Percentiles rank a stretch among this genome's conserved stretches.
Conservation (phyloP, 2,888 invertebrate species). For the Drosophila flavopinicola region DNA sequence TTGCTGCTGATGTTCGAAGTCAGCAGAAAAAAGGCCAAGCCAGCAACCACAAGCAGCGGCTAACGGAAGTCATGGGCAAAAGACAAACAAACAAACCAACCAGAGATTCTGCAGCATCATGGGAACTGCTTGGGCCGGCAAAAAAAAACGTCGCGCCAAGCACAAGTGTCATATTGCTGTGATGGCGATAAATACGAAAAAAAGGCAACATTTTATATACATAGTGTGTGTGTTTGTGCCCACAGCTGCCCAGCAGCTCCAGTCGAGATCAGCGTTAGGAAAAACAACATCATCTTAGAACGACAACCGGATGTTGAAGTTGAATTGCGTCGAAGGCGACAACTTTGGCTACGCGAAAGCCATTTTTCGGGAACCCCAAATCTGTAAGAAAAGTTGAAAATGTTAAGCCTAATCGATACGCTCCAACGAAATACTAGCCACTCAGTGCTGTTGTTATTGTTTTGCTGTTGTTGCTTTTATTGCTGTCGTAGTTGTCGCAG, state of each 20-base stretch:
- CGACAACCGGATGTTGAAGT: constrained; percentile 77
- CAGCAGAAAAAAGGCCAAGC: constrained; percentile 54
- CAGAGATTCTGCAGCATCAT: constrained; percentile 78
- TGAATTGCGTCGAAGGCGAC: constrained; percentile 54
- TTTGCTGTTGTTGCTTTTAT: constrained; percentile 20
- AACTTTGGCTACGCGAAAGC: constrained; percentile 51
- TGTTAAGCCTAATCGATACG: constrained; percentile 77
- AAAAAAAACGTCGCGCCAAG: constrained; percentile 57
- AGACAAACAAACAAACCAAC: constrained; percentile 70
- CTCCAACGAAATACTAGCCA: constrained; percentile 79
- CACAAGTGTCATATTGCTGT: constrained; percentile 77
- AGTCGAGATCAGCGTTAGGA: constrained; percentile 67
- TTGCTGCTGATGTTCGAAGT: constrained; percentile 28
- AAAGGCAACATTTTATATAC: constrained; percentile 74
- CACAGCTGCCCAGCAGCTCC: constrained; percentile 50
- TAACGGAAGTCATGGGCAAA: constrained; percentile 78
- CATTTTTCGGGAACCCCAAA: constrained; percentile 43
- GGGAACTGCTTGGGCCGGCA: constrained; percentile 73
- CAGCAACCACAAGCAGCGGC: constrained; percentile 56
- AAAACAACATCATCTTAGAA: constrained; percentile 64
- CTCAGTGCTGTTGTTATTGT: constrained; percentile 43
- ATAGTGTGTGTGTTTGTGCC: constrained; percentile 35
- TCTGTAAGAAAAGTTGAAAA: constrained; percentile 42
- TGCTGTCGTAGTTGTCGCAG: constrained; percentile 70
- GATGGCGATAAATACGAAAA: constrained; percentile 65